These are phyloP conservation scores for Parotia lawesii DNA, from an alignment of 2,113 vertebrate genomes.

Conservation along the genomic window DNA sequence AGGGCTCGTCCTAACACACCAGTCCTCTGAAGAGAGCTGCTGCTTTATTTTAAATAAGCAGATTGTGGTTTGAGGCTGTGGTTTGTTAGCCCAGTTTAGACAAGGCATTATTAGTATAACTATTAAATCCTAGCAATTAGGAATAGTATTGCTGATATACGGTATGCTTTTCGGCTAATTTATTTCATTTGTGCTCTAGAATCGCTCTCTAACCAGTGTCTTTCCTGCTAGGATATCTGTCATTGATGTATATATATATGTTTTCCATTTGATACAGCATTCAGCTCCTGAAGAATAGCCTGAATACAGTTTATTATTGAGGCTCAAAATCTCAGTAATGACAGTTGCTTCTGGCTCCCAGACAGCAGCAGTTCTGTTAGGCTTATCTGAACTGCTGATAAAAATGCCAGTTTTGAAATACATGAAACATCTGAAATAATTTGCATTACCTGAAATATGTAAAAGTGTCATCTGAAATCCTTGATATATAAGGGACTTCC, in stretches of 20 bases:
- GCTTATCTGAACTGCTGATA: not conserved
- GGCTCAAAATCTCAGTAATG: not conserved
- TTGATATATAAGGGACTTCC: not conserved
- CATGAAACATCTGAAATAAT: not conserved
- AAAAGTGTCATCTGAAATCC: not conserved
- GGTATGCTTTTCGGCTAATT: not conserved
- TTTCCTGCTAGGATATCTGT: not conserved
- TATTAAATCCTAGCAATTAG: not conserved
- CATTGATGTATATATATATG: not conserved
- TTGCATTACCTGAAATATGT: not conserved
- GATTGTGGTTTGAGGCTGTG: not conserved
- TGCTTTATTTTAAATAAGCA: slow-evolving; percentile 5
- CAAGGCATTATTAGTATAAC: not conserved
- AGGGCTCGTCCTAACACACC: not conserved
- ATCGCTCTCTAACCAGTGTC: not conserved
- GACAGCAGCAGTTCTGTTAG: not conserved
- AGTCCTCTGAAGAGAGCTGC: not conserved
- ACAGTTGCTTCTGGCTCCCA: not conserved
- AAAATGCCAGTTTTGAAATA: not conserved
- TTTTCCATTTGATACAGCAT: not conserved
- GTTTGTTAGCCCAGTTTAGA: not conserved
- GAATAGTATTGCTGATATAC: not conserved
- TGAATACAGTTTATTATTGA: not conserved
- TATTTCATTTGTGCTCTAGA: not conserved
- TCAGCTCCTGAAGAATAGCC: not conserved